Evolutionary conservation across 2,797 vertebrate genomes (phyloP).

Genomic region (Aldrovandia affinis): DNA sequence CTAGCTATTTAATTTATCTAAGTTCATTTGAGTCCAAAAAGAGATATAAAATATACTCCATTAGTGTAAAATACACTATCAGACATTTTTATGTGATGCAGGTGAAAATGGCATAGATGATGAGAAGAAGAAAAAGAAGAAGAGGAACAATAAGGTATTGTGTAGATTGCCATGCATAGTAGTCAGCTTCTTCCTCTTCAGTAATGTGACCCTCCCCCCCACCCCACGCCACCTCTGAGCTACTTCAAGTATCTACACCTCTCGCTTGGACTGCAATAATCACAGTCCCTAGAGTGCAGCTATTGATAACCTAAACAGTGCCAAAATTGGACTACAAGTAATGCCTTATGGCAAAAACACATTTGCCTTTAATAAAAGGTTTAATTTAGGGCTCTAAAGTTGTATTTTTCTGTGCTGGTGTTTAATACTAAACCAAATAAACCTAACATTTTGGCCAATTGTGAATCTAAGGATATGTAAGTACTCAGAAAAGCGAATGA

Average conservation of each 20-base stretch:
- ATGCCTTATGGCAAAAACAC: constrained; percentile 13
- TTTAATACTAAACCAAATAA: not conserved
- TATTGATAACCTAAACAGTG: constrained; percentile 28
- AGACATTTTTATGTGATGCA: not conserved
- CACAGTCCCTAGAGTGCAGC: constrained; percentile 25
- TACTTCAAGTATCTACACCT: not conserved
- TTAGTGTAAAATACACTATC: not conserved
- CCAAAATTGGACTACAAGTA: constrained; percentile 23
- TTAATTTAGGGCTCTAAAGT: not conserved
- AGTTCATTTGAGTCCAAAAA: not conserved
- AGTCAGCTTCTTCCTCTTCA: not conserved
- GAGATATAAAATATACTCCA: too few species aligned
- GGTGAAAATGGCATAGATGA: not conserved
- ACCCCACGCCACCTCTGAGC: not conserved
- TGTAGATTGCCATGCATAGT: not conserved
- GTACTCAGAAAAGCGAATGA: not conserved
- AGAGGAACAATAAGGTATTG: not conserved
- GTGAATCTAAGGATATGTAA: not conserved
- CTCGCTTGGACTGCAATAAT: constrained; percentile 22
- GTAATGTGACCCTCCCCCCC: not conserved
- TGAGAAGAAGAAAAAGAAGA: not conserved
- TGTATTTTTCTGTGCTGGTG: not conserved
- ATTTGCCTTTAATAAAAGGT: constrained; percentile 2
- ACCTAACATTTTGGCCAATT: not conserved
- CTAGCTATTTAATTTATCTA: too few species aligned